Evolutionary conservation across 2,113 vertebrate genomes (phyloP).

Genomic region (Grammomys dolichurus): DNA sequence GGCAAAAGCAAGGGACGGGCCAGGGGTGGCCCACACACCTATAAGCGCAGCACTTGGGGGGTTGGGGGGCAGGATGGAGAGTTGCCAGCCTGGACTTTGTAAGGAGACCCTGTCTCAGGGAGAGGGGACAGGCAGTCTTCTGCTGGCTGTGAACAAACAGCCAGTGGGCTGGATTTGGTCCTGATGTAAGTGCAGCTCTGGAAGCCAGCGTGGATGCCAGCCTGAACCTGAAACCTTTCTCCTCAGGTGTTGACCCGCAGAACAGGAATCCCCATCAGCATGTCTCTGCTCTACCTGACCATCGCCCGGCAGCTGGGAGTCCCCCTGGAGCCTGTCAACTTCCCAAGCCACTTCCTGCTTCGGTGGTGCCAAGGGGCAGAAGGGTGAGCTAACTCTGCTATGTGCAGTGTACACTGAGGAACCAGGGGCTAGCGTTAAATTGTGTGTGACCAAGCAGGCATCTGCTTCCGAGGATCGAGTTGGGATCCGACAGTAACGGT

Average conservation of each 20-base stretch:
- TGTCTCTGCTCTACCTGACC: conserved; percentile 97
- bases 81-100: background rate
- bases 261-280: conserved; percentile 98
- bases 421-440: background rate
- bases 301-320: conserved; percentile 94
- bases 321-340: conserved; percentile 96
- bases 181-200: background rate
- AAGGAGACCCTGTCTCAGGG: background rate
- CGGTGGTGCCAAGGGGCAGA: conserved; percentile 95
- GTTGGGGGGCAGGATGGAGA: background rate
- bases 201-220: background rate
- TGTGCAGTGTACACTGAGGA: background rate
- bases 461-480: background rate
- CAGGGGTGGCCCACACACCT: background rate
- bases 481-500: background rate
- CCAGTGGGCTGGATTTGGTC: background rate
- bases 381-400: conserved; percentile 86
- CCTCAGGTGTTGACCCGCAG: conserved; percentile 93
- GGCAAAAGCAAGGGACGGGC: background rate
- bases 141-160: background rate
- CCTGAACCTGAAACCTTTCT: background rate
- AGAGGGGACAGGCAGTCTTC: background rate
- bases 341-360: conserved; percentile 97
- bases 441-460: background rate
- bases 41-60: background rate